phyloP scores from a whole-genome alignment of 2,888 invertebrate species.

The Chloroclysta siterata region DNA sequence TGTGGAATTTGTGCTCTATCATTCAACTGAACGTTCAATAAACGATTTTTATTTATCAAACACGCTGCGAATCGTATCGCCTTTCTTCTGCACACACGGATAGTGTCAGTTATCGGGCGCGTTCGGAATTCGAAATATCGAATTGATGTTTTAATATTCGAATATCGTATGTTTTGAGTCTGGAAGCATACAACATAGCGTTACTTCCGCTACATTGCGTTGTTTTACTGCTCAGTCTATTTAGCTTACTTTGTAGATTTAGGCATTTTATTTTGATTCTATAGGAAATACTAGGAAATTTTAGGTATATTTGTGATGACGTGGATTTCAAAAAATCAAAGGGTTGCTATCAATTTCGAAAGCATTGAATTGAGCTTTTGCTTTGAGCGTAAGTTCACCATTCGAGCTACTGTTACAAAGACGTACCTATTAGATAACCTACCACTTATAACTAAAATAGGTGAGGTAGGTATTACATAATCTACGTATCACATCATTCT shows the following conservation, averaged over 20 bases:
- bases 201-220: constrained; percentile 55
- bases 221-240: constrained; percentile 48
- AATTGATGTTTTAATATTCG: constrained; percentile 62
- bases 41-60: constrained; percentile 35
- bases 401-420: no score
- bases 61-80: constrained; percentile 22
- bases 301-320: no score
- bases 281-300: no score
- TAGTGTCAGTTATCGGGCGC: constrained; percentile 44
- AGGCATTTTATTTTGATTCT: no score
- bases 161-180: constrained; percentile 48
- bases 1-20: constrained; percentile 10
- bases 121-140: constrained; percentile 46
- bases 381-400: no score
- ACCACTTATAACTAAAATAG: no score
- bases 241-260: constrained; percentile 42
- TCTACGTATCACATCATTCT: no score
- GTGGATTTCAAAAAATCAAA: no score
- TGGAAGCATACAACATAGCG: constrained; percentile 62
- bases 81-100: constrained; percentile 36
- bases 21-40: constrained; percentile 20
- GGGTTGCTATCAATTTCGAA: no score
- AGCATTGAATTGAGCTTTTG: no score
- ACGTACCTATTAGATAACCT: no score
- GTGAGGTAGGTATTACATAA: no score